These are phyloP conservation scores for Manacus vitellinus DNA, from an alignment of 2,113 vertebrate species.

Conservation along the genomic window DNA sequence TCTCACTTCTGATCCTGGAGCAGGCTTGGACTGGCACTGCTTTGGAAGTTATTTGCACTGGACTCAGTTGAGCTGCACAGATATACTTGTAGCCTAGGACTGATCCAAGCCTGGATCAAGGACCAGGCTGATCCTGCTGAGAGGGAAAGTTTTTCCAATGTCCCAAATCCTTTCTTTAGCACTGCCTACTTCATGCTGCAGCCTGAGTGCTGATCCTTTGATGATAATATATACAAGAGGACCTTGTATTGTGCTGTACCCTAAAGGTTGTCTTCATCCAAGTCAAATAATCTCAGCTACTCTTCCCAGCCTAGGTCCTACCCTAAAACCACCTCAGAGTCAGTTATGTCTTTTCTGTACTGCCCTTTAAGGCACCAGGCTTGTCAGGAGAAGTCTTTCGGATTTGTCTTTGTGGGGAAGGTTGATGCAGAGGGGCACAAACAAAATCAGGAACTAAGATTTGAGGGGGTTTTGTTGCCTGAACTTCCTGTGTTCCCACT, in stretches of 20 bases:
- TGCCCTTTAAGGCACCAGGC: neutral
- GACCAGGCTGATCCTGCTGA: accelerated
- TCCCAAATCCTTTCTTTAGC: neutral
- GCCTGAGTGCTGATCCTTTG: neutral
- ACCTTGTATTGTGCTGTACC: neutral
- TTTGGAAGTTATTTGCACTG: neutral
- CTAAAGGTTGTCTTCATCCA: neutral
- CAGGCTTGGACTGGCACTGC: neutral
- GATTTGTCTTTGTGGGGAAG: neutral
- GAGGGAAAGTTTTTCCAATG: neutral
- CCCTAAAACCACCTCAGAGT: neutral
- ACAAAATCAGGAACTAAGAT: neutral
- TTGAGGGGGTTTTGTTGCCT: neutral
- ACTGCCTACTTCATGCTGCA: neutral
- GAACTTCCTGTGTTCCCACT: neutral
- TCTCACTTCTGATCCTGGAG: neutral
- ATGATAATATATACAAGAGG: neutral
- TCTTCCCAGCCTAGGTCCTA: neutral
- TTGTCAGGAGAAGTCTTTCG: neutral
- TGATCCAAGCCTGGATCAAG: neutral
- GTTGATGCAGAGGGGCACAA: neutral
- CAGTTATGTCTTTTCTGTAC: neutral
- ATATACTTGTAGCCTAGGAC: neutral
- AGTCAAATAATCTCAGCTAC: neutral
- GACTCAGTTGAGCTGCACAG: neutral